Evolutionary conservation across 64 coral and sea anemone genomes (phyloP).

Genomic region (Porites lutea): DNA sequence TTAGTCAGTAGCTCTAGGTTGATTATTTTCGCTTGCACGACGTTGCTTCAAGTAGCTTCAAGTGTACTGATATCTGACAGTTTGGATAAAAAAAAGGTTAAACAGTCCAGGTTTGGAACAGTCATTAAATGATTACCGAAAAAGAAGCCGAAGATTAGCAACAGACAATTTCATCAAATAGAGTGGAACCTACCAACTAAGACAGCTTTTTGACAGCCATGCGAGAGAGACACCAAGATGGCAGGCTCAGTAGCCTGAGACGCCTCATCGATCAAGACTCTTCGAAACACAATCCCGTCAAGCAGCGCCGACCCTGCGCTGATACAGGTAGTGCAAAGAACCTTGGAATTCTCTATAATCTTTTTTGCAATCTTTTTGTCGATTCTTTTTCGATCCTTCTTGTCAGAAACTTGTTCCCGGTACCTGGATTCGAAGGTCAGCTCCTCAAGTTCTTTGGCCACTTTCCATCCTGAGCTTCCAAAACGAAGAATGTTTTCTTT

Average conservation of each 20-base stretch:
- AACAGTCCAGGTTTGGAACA: too few species aligned
- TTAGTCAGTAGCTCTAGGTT: too few species aligned
- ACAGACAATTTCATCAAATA: too few species aligned
- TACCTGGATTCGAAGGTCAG: slow-evolving; percentile 72
- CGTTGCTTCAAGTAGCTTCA: background rate
- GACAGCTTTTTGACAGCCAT: slow-evolving; percentile 62
- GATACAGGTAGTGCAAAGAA: slow-evolving; percentile 82
- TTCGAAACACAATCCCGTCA: slow-evolving; percentile 59
- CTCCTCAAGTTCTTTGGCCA: slow-evolving; percentile 46
- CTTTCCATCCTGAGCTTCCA: slow-evolving; percentile 81
- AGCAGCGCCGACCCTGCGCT: slow-evolving; percentile 77
- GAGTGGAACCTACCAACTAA: slow-evolving; percentile 60
- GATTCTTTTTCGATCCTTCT: slow-evolving; percentile 23
- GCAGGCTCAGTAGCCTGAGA: slow-evolving; percentile 85
- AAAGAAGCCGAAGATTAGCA: too few species aligned
- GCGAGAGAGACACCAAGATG: slow-evolving; percentile 66
- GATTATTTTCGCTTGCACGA: background rate
- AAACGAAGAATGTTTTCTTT: slow-evolving; percentile 63
- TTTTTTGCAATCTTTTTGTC: slow-evolving; percentile 63
- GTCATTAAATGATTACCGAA: too few species aligned
- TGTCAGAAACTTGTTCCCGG: slow-evolving; percentile 19
- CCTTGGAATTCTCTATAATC: slow-evolving; percentile 57
- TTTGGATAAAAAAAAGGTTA: background rate
- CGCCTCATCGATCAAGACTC: slow-evolving; percentile 85
- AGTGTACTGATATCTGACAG: background rate